These are phyloP conservation scores for Halocynthia aurantium DNA, from an alignment of 23 tunicate species.

Conservation along the genomic window DNA sequence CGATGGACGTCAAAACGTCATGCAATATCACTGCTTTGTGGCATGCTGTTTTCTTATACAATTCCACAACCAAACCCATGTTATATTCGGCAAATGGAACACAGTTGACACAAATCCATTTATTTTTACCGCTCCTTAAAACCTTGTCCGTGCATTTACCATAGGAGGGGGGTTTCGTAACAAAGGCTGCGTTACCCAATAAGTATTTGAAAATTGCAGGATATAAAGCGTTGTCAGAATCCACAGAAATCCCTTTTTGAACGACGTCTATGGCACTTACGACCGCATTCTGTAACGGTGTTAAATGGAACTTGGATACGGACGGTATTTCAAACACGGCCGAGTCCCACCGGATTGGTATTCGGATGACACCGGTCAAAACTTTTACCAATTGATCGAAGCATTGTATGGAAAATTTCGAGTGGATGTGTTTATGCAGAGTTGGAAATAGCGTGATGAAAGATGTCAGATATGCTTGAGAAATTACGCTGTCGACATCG, in stretches of 20 bases:
- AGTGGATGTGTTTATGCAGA: conserved; percentile 42
- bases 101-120: conserved; percentile 73
- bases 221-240: conserved; percentile 69
- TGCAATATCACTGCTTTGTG: conserved; percentile 84
- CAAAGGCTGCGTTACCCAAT: conserved; percentile 46
- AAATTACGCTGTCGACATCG: conserved; percentile 61
- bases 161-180: conserved; percentile 65
- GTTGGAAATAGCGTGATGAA: conserved; percentile 47
- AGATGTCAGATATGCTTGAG: conserved; percentile 83
- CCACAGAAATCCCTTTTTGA: conserved; percentile 38
- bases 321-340: conserved; percentile 53
- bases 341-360: conserved; percentile 78
- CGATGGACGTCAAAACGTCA: conserved; percentile 45
- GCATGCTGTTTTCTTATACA: conserved; percentile 87
- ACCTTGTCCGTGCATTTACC: conserved; percentile 60
- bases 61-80: conserved; percentile 56
- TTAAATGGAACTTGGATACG: conserved; percentile 4
- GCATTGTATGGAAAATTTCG: conserved; percentile 35
- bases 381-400: conserved; percentile 54
- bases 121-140: conserved; percentile 41
- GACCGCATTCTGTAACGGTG: conserved; percentile 15
- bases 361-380: conserved; percentile 48
- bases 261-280: conserved; percentile 13
- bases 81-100: conserved; percentile 78
- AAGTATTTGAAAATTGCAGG: conserved; percentile 80